Evolutionary conservation across 1,140 invertebrate species (phyloP).

Genomic region (Calycopis cecrops): DNA sequence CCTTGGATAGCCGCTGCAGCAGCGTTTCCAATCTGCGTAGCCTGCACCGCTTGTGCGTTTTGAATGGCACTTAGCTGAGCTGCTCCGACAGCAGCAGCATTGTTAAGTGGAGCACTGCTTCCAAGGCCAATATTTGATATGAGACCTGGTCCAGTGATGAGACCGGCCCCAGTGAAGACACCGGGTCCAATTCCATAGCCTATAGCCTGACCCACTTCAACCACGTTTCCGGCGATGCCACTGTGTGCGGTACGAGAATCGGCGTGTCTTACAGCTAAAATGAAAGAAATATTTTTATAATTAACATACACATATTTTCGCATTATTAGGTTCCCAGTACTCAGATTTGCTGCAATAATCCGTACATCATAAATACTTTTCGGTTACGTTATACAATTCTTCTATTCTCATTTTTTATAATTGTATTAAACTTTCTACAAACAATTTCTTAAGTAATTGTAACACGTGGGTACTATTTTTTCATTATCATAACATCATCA

Average conservation of each 20-base stretch:
- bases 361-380: too few species aligned
- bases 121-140: slow-evolving; percentile 24
- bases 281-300: background rate
- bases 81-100: slow-evolving; percentile 53
- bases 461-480: too few species aligned
- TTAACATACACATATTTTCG: too few species aligned
- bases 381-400: too few species aligned
- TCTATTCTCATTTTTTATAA: too few species aligned
- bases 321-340: too few species aligned
- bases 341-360: too few species aligned
- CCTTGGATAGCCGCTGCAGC: slow-evolving; percentile 60
- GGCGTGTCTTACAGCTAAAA: background rate
- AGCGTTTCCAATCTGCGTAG: slow-evolving; percentile 54
- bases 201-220: background rate
- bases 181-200: slow-evolving; percentile 21
- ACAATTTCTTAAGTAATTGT: too few species aligned
- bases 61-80: slow-evolving; percentile 63
- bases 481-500: too few species aligned
- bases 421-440: too few species aligned
- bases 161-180: slow-evolving; percentile 19
- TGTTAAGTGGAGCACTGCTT: slow-evolving; percentile 49
- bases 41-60: slow-evolving; percentile 61
- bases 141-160: slow-evolving; percentile 18
- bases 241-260: background rate
- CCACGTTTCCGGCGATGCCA: background rate